A percentile compares a stretch with the other conserved stretches of the same genome.
Evolutionary conservation across 2,797 vertebrate genomes (phyloP).

Genomic region (Lepidocolaptes lacrymiger): DNA sequence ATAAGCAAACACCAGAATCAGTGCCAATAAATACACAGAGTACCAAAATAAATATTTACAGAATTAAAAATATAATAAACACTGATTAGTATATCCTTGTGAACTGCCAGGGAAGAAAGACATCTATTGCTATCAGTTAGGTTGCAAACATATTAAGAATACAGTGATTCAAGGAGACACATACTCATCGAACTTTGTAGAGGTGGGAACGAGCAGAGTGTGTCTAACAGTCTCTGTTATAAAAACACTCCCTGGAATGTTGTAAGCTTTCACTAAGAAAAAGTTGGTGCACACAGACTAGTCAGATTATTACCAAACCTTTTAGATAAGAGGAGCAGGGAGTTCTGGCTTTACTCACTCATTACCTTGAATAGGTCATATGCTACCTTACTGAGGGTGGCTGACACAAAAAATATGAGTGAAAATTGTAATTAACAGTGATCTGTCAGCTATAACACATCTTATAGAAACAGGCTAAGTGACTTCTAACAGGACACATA

Average conservation of each 20-base stretch:
- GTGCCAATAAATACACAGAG: slow-evolving; percentile 77
- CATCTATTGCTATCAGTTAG: slow-evolving; percentile 72
- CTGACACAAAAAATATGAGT: background rate
- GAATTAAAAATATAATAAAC: slow-evolving; percentile 79
- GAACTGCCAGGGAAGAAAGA: slow-evolving; percentile 62
- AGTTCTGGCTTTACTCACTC: slow-evolving; percentile 5
- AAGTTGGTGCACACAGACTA: background rate
- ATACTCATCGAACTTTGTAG: background rate
- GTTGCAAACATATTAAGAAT: slow-evolving; percentile 30
- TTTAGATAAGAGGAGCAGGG: background rate
- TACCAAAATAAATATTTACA: slow-evolving; percentile 82
- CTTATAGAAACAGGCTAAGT: background rate
- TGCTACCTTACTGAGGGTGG: background rate
- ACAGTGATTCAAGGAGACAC: slow-evolving; percentile 39
- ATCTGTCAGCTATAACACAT: background rate
- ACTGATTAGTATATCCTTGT: slow-evolving; percentile 72
- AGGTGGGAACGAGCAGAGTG: slow-evolving; percentile 19
- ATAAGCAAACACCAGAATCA: slow-evolving; percentile 71
- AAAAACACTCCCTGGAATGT: slow-evolving; percentile 56
- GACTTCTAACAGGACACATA: slow-evolving; percentile 9
- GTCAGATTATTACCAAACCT: slow-evolving; percentile 18
- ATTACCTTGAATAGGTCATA: background rate
- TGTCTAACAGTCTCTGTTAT: slow-evolving; percentile 65
- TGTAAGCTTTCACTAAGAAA: slow-evolving; percentile 53
- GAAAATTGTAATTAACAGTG: slow-evolving; percentile 35